These are phyloP conservation scores for Theristicus caerulescens DNA, from an alignment of 2,113 vertebrate genomes.

Conservation along the genomic window DNA sequence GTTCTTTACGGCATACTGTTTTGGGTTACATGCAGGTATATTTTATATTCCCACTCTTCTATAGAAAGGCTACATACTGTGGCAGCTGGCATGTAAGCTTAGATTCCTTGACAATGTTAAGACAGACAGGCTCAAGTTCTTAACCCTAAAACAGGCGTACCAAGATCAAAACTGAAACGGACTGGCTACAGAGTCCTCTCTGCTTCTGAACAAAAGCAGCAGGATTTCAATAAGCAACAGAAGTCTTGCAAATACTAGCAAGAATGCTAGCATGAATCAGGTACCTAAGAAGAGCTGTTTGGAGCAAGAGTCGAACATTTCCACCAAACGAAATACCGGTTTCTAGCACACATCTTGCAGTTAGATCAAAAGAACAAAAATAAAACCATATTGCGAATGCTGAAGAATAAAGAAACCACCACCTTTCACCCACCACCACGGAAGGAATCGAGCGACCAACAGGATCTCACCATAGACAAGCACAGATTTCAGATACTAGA, in stretches of 20 bases:
- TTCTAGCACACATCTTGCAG: slow-evolving; percentile 38
- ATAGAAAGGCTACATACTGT: not conserved
- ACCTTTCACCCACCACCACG: slow-evolving; percentile 77
- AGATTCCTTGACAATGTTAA: not conserved
- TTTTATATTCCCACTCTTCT: not conserved
- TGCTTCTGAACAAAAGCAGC: not conserved
- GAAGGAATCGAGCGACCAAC: slow-evolving; percentile 71
- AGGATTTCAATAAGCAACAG: not conserved
- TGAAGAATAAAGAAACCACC: slow-evolving; percentile 67
- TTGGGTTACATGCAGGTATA: not conserved
- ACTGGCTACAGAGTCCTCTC: not conserved
- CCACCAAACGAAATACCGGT: not conserved
- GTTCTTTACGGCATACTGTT: not conserved
- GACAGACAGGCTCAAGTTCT: not conserved
- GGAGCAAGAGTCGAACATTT: slow-evolving; percentile 54
- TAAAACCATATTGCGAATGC: slow-evolving; percentile 43
- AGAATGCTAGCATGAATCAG: not conserved
- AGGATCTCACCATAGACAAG: slow-evolving; percentile 73
- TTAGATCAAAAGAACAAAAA: slow-evolving; percentile 56
- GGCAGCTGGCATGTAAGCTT: not conserved
- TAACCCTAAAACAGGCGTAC: not conserved
- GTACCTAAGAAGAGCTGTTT: not conserved
- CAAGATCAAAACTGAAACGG: not conserved
- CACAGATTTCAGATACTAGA: slow-evolving; percentile 77
- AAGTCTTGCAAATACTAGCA: not conserved